These are phyloP conservation scores for Dolichallabes microphthalmus DNA, from an alignment of 2,113 vertebrate species.

Conservation along the genomic window DNA sequence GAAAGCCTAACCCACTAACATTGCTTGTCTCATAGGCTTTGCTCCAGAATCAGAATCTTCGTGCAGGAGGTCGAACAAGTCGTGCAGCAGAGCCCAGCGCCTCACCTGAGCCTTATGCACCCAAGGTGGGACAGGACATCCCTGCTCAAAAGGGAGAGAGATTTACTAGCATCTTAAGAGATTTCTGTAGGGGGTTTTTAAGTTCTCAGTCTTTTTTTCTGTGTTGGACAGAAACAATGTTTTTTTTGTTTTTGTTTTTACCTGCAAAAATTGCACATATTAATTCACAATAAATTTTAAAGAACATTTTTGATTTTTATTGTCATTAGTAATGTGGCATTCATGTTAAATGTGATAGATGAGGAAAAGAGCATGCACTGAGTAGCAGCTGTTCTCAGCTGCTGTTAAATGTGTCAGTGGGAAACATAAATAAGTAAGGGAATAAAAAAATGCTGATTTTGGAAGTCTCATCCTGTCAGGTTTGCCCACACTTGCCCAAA, in stretches of 20 bases:
- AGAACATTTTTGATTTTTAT: neutral
- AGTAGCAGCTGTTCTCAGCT: conserved; percentile 22
- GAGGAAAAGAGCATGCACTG: conserved; percentile 2
- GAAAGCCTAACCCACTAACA: conserved; percentile 62
- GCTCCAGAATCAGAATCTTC: conserved; percentile 75
- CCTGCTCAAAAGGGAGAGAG: conserved; percentile 18
- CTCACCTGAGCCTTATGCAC: conserved; percentile 82
- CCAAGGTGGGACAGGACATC: conserved; percentile 83
- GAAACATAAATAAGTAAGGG: conserved; percentile 17
- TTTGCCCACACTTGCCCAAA: conserved; percentile 48
- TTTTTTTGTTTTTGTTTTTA: too few relatives aligned
- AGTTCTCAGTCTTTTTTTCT: neutral
- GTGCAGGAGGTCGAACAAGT: conserved; percentile 88
- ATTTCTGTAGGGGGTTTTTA: neutral
- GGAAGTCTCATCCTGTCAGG: conserved; percentile 27
- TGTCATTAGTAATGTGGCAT: neutral
- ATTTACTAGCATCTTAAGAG: neutral
- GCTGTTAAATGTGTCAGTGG: conserved; percentile 26
- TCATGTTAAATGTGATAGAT: neutral
- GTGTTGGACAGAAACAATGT: neutral
- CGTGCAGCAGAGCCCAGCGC: conserved; percentile 83
- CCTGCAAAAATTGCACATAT: neutral
- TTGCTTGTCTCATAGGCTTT: conserved; percentile 73
- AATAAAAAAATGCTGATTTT: conserved; percentile 30
- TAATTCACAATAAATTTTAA: neutral